Evolutionary conservation across 2,113 vertebrate genomes (phyloP), one percentile per base, ranked within the genome.

Genomic region (Pelvicachromis taeniatus): DNA sequence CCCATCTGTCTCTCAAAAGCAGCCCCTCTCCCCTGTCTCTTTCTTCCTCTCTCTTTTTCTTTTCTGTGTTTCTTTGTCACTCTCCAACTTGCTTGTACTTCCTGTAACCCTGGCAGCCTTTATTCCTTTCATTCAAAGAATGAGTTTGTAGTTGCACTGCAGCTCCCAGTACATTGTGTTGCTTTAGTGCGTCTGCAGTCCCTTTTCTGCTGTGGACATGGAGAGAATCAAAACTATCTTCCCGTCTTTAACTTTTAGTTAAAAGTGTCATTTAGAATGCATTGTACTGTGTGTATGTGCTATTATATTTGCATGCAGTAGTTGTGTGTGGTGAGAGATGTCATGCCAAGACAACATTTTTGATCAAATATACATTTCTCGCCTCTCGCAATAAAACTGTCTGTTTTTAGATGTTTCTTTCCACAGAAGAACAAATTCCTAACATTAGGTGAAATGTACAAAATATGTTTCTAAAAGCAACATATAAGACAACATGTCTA

Each of bases 21-120:
- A 77, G 80, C 80, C 90, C 84, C 85, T 86, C 84, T 85, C 90
- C 84, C 87, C 55, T 54, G 77, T 86, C 65, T 85, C 58, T 81
- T 86, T 87, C 81, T 68, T 75, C 82, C 59, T 85, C 42, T 84
- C 78, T 91, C 58, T 61, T 90, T 83, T 89, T 73, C 88, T 81
- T 89, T 42, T 54, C 59, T 50, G 40, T 85, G 68, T 89, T 77
- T 91, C 81, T 93, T 92, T 93, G 90, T 93, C 89, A 85, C 84
- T 87, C 38, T 90, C 91, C 87, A 89, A 83, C 89, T 94, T 31
- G 85, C 89, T 91, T 94, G 88, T 94, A 90, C 92, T 96, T 96
- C 94, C 95, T 96, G 95, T 96, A 96, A 95, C 94, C 89, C 86
- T 93, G 95, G 94, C 86, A 93, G 90, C 91, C 87, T 91, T 93